These are phyloP conservation scores for Thelaira solivaga DNA, from an alignment of 2,888 invertebrate species.

Conservation along the genomic window DNA sequence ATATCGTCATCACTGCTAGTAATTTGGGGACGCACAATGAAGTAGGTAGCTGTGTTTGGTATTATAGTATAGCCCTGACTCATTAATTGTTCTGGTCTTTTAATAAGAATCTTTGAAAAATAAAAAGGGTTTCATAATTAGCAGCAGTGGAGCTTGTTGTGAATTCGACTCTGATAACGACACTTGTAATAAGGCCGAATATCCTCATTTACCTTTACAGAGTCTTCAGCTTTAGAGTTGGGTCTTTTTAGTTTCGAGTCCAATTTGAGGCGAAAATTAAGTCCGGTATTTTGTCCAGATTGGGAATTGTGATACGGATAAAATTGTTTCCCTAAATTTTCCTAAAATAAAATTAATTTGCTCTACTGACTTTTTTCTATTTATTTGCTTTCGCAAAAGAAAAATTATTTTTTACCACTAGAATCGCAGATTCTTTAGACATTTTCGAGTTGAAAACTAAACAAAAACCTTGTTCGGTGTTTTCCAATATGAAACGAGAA, in stretches of 20 bases:
- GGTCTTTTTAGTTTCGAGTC: constrained; percentile 64
- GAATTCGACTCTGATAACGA: too few relatives aligned
- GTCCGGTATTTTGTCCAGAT: constrained; percentile 69
- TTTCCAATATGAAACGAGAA: constrained; percentile 76
- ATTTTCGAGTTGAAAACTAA: constrained; percentile 77
- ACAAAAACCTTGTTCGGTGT: constrained; percentile 77
- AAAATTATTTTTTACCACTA: constrained; percentile 56
- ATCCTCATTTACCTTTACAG: constrained; percentile 68
- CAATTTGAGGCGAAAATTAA: constrained; percentile 66
- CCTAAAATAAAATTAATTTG: constrained; percentile 1
- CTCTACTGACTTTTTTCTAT: too few relatives aligned
- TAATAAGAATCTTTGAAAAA: constrained; percentile 69
- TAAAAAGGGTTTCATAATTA: too few relatives aligned
- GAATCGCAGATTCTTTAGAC: constrained; percentile 53
- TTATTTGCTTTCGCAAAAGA: too few relatives aligned
- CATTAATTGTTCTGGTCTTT: constrained; percentile 67
- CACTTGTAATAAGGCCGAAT: too few relatives aligned
- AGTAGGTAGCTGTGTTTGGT: constrained; percentile 70
- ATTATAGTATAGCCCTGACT: constrained; percentile 68
- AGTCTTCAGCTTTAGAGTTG: constrained; percentile 61
- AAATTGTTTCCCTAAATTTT: constrained; percentile 53
- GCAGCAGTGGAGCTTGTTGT: too few relatives aligned
- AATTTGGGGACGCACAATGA: constrained; percentile 71
- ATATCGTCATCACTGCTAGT: constrained; percentile 70
- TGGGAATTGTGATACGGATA: constrained; percentile 71